phyloP scores from a whole-genome alignment of 2,797 vertebrate species.

The Enteromius anoplus region DNA sequence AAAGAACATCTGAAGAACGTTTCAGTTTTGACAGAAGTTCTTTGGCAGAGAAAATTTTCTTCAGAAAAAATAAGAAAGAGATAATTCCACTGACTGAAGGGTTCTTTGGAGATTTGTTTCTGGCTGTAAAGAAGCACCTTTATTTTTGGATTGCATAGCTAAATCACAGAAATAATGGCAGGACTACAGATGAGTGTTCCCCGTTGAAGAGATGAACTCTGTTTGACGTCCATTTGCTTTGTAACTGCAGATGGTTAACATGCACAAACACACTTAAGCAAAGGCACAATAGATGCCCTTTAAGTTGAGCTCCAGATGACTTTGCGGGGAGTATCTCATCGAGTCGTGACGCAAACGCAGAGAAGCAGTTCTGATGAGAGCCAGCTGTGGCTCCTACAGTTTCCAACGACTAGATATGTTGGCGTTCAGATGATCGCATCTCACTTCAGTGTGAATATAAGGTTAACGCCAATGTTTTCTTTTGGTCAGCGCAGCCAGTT shows the following conservation, averaged over 20 bases:
- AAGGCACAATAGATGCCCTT: constrained; percentile 4
- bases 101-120: too few relatives aligned
- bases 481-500: constrained; percentile 10
- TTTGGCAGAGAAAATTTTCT: too few relatives aligned
- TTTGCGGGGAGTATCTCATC: constrained; percentile 34
- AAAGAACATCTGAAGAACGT: too few relatives aligned
- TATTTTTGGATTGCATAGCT: background rate
- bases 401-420: background rate
- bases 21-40: too few relatives aligned
- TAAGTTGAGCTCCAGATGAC: constrained; percentile 25
- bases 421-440: background rate
- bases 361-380: constrained; percentile 41
- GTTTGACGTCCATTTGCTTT: background rate
- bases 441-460: background rate
- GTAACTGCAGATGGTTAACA: constrained; percentile 10
- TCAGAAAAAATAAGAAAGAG: too few relatives aligned
- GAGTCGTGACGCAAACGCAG: constrained; percentile 42
- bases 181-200: background rate
- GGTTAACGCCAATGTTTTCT: constrained; percentile 22
- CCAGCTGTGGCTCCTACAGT: constrained; percentile 48
- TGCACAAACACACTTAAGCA: constrained; percentile 14
- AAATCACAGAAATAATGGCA: background rate
- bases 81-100: too few relatives aligned
- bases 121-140: too few relatives aligned
- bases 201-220: background rate